Evolutionary conservation across 2,113 vertebrate genomes (phyloP).

Genomic region (Bos taurus): DNA sequence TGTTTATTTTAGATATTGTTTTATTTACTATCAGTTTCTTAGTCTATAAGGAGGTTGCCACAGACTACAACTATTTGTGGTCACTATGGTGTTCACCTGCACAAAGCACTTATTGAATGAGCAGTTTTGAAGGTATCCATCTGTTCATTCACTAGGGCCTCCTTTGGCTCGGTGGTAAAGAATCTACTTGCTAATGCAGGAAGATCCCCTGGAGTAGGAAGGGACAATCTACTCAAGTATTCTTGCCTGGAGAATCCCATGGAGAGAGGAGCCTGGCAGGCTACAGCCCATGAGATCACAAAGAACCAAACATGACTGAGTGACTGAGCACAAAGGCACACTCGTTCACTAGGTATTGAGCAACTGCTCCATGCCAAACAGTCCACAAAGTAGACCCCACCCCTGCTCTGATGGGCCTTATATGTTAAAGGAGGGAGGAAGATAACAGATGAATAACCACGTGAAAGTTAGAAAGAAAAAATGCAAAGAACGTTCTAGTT

Average conservation of each 20-base stretch:
- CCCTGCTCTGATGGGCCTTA: neutral
- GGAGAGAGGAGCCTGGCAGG: neutral
- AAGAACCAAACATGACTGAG: neutral
- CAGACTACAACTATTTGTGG: rapidly evolving
- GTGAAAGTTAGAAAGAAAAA: neutral
- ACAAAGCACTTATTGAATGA: neutral
- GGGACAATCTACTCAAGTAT: neutral
- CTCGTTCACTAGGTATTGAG: too few species aligned
- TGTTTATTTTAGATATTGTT: neutral
- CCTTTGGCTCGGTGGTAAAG: neutral
- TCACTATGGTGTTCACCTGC: rapidly evolving
- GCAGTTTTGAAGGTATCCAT: neutral
- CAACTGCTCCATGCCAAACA: rapidly evolving
- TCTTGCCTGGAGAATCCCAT: neutral
- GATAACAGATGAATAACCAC: rapidly evolving
- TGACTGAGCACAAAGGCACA: neutral
- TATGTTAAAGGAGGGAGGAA: too few species aligned
- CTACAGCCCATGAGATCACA: neutral
- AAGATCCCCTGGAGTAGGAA: neutral
- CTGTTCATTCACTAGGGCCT: neutral
- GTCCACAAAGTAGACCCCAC: too few species aligned
- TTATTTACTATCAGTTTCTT: neutral
- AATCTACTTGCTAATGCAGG: neutral
- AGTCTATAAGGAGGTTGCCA: too few species aligned
- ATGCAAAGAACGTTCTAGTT: rapidly evolving